Evolutionary conservation across 2,113 vertebrate genomes (phyloP).

Genomic region (Sterrhoptilus dennistouni): DNA sequence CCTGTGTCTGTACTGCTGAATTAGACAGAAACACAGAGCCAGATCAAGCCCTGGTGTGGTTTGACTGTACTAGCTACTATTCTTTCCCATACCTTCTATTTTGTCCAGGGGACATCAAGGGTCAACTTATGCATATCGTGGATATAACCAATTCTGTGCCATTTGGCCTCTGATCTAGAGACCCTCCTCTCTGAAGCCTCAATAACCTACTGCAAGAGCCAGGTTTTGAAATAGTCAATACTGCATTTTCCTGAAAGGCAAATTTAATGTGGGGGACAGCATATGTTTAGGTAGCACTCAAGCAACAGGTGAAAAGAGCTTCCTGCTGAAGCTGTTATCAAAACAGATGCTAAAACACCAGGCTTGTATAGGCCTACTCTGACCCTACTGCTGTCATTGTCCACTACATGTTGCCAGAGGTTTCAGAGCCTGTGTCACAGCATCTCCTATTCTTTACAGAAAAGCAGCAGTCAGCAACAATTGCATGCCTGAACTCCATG

Average conservation of each 20-base stretch:
- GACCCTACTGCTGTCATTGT: background rate
- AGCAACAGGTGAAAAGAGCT: background rate
- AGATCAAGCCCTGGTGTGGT: background rate
- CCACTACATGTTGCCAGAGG: background rate
- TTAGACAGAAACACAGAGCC: background rate
- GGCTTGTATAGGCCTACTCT: background rate
- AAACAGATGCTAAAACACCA: background rate
- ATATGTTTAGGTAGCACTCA: background rate
- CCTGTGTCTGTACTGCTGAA: background rate
- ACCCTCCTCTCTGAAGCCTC: background rate
- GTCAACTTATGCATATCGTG: background rate
- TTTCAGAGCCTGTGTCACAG: slow-evolving; percentile 21
- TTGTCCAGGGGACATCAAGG: background rate
- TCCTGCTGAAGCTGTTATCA: background rate
- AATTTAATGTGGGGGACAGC: background rate
- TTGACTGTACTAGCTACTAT: background rate
- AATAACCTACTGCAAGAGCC: background rate
- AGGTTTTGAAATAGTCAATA: background rate
- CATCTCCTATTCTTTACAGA: background rate
- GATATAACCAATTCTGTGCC: background rate
- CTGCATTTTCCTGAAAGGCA: background rate
- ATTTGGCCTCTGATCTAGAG: background rate
- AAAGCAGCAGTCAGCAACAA: slow-evolving; percentile 13
- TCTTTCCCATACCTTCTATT: background rate
- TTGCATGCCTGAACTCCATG: background rate